A percentile compares a stretch with the other conserved stretches of the same genome.
Conservation (phyloP, 2,113 vertebrate species). For the Muntiacus muntjak region DNA sequence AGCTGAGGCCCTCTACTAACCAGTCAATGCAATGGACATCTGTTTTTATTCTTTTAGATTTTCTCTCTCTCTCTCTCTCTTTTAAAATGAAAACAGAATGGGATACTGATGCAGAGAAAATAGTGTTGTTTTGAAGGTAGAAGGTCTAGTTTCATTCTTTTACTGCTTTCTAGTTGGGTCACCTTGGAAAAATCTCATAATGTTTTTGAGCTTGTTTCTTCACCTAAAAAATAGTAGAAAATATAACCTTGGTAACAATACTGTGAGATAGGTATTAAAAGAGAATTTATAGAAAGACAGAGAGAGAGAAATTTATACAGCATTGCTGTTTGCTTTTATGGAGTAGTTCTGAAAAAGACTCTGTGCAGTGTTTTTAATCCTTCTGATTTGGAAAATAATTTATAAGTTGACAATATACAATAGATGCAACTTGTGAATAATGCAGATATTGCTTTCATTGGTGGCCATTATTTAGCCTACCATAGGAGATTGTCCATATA, state of each 20-base stretch:
- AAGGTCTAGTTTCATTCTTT: not conserved
- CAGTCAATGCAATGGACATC: not conserved
- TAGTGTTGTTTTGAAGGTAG: not conserved
- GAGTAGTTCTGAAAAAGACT: not conserved
- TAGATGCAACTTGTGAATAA: not conserved
- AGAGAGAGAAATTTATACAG: not conserved
- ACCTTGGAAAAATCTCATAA: not conserved
- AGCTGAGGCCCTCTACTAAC: not conserved
- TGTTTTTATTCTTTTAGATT: not conserved
- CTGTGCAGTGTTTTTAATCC: not conserved
- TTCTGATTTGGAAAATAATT: not conserved
- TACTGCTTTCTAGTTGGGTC: not conserved
- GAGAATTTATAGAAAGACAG: not conserved
- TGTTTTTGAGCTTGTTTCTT: not conserved
- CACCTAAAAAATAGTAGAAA: not conserved
- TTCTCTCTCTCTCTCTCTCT: not conserved
- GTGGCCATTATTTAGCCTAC: not conserved
- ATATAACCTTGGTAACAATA: not conserved
- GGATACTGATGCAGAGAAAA: not conserved
- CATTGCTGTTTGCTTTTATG: not conserved
- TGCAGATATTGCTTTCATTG: not conserved
- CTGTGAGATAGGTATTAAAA: not conserved
- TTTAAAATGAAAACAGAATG: no score
- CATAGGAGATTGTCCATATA: not conserved
- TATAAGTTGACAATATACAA: not conserved